Conservation (phyloP, 2,113 vertebrate genomes). For the Marmota monax region DNA sequence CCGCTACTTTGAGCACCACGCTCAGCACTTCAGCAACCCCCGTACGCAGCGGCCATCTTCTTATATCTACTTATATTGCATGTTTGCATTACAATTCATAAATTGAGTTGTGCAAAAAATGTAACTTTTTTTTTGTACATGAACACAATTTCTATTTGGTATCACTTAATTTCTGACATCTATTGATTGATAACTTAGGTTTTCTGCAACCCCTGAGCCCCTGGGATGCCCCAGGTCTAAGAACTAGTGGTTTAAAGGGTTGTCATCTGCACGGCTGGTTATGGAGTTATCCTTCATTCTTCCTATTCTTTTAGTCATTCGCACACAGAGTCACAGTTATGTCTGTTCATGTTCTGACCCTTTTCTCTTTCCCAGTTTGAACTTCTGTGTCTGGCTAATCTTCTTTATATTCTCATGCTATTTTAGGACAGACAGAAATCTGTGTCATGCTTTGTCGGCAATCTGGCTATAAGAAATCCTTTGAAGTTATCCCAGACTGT, state of each 20-base stretch:
- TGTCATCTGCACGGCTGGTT: neutral
- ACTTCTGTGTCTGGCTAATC: neutral
- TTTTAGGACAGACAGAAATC: neutral
- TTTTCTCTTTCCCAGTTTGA: neutral
- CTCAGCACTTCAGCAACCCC: too few relatives aligned
- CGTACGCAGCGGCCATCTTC: too few relatives aligned
- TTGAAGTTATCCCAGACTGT: neutral
- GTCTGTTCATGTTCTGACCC: neutral
- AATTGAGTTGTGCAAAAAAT: neutral
- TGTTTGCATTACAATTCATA: neutral
- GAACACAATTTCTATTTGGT: neutral
- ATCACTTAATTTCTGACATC: neutral
- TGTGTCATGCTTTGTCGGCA: neutral
- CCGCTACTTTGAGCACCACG: too few relatives aligned
- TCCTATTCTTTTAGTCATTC: neutral
- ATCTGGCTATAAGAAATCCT: neutral
- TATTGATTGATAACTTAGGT: neutral
- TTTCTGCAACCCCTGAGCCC: neutral
- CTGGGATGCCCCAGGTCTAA: too few relatives aligned
- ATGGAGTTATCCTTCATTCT: too few relatives aligned
- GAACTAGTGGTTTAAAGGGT: neutral
- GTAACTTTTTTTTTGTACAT: neutral
- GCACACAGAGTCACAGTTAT: accelerated
- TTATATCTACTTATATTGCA: neutral
- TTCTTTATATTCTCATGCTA: neutral